Conservation (phyloP, 2,888 invertebrate genomes). For the Tenthredo mesomela region DNA sequence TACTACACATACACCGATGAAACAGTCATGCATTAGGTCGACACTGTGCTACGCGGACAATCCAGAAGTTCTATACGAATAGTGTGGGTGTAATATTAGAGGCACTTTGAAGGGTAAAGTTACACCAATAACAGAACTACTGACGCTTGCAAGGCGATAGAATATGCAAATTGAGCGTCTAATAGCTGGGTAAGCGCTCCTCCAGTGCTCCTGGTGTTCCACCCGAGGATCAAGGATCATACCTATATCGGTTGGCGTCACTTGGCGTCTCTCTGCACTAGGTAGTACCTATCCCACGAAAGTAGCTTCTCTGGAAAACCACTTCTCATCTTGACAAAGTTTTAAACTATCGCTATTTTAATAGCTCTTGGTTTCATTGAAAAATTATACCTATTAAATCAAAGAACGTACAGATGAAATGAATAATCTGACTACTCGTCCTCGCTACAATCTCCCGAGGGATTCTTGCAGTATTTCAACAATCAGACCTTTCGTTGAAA, state of each 20-base stretch:
- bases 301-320: conserved; percentile 21
- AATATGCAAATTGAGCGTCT: conserved; percentile 68
- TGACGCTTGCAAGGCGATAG: conserved; percentile 61
- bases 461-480: not conserved
- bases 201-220: conserved; percentile 38
- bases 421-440: not conserved
- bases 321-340: conserved; percentile 16
- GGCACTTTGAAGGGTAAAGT: conserved; percentile 67
- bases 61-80: conserved; percentile 64
- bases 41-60: conserved; percentile 60
- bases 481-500: not conserved
- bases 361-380: not conserved
- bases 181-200: conserved; percentile 64
- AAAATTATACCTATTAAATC: not conserved
- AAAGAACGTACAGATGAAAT: not conserved
- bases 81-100: conserved; percentile 61
- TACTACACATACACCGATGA: not conserved
- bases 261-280: conserved; percentile 35
- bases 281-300: not conserved
- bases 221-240: conserved; percentile 46
- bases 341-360: not conserved
- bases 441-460: not conserved
- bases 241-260: conserved; percentile 47
- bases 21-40: conserved; percentile 53
- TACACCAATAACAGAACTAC: conserved; percentile 68